A percentile compares a stretch with the other conserved stretches of the same genome.
These are phyloP conservation scores for Alloplasta piceator DNA, from an alignment of 2,888 invertebrate genomes.

Conservation along the genomic window DNA sequence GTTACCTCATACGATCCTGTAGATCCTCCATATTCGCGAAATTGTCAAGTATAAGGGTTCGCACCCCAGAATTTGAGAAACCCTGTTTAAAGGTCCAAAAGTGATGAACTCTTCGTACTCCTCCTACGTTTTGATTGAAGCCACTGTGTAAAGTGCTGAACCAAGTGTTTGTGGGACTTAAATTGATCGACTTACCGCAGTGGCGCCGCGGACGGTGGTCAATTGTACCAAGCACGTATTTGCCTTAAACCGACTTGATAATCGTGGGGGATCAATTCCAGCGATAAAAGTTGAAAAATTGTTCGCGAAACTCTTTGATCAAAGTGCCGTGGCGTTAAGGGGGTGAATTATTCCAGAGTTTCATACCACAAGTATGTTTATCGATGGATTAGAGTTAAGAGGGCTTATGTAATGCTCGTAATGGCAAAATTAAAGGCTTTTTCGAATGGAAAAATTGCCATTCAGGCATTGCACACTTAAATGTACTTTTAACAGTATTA, in stretches of 20 bases:
- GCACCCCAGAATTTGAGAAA: no score
- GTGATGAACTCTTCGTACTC: no score
- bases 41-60: no score
- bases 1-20: no score
- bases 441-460: not conserved
- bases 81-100: no score
- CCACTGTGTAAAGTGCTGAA: no score
- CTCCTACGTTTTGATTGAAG: no score
- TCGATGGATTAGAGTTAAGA: not conserved
- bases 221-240: not conserved
- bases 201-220: no score
- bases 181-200: no score
- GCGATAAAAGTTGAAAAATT: slow-evolving; percentile 30
- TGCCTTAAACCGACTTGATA: not conserved
- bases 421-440: not conserved
- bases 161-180: no score
- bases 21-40: no score
- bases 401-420: no score
- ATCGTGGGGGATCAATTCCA: not conserved
- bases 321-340: not conserved
- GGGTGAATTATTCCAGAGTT: not conserved
- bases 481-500: slow-evolving; percentile 6
- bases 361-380: not conserved
- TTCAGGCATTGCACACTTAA: not conserved
- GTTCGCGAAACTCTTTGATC: slow-evolving; percentile 2